Evolutionary conservation across 2,888 invertebrate species (phyloP).

Genomic region (Tetrapedia diversipes): DNA sequence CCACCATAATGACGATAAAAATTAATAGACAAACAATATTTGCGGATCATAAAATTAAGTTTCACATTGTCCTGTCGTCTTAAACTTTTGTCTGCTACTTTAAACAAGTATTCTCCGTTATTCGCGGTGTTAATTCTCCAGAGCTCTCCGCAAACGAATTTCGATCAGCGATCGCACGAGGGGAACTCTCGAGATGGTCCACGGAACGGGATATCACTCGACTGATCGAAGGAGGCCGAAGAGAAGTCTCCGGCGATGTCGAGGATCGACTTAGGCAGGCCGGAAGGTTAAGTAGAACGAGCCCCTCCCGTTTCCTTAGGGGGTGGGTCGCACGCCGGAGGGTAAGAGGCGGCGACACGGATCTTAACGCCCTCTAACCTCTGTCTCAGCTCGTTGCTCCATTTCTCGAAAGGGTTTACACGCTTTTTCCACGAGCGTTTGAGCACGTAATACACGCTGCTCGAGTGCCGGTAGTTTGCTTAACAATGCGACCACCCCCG

Average conservation of each 20-base stretch:
- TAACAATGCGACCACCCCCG: constrained; percentile 71
- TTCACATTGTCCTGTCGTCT: too few relatives aligned
- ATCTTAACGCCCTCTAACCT: constrained; percentile 74
- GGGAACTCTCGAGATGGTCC: background rate
- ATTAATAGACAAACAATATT: too few relatives aligned
- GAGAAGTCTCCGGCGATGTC: constrained; percentile 34
- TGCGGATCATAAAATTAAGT: too few relatives aligned
- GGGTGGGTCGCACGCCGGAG: constrained; percentile 5
- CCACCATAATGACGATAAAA: too few relatives aligned
- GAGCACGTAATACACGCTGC: constrained; percentile 76
- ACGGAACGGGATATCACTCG: constrained; percentile 14
- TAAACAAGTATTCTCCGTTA: too few relatives aligned
- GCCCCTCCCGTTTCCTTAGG: constrained; percentile 11
- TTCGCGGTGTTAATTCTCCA: too few relatives aligned
- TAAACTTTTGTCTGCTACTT: too few relatives aligned
- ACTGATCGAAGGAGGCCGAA: constrained; percentile 12
- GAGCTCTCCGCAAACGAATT: too few relatives aligned
- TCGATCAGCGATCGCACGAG: background rate
- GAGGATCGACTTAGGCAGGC: constrained; percentile 22
- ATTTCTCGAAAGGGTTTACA: constrained; percentile 74
- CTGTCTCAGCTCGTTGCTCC: constrained; percentile 72
- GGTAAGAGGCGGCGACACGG: constrained; percentile 54
- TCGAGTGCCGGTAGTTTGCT: constrained; percentile 77
- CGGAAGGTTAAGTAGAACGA: constrained; percentile 55
- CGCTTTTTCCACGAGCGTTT: constrained; percentile 71